Percentiles rank a stretch among this genome's conserved stretches.
phyloP scores from a whole-genome alignment of 2,888 invertebrate genomes.

The Steinernema scapterisci region DNA sequence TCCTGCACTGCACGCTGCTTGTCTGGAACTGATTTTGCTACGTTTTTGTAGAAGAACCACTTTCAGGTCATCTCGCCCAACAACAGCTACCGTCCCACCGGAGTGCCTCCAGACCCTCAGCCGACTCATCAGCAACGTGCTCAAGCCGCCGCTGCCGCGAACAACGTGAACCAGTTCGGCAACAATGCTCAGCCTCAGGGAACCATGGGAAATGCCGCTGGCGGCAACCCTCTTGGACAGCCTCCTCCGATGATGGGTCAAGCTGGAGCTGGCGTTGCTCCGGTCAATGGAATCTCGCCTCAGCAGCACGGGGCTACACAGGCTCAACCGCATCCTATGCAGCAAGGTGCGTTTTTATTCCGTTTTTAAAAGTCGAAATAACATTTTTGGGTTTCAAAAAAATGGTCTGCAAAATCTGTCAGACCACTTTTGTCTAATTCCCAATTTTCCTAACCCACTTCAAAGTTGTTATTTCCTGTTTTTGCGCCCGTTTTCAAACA shows the following conservation, averaged over 20 bases:
- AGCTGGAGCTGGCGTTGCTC: not conserved
- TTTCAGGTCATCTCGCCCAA: constrained; percentile 28
- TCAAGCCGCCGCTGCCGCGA: not conserved
- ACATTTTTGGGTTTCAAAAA: too few species aligned
- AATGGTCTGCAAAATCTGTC: too few species aligned
- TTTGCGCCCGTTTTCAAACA: too few species aligned
- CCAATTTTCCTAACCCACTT: too few species aligned
- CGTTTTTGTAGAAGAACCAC: not conserved
- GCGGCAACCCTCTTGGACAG: constrained; percentile 45
- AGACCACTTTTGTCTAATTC: too few species aligned
- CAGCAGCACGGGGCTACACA: not conserved
- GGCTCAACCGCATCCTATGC: not conserved
- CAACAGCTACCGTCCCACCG: constrained; percentile 11
- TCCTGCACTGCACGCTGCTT: too few species aligned
- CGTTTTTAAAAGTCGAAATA: not conserved
- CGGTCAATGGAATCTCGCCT: constrained; percentile 19
- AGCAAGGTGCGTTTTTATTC: not conserved
- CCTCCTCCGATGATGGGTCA: constrained; percentile 38
- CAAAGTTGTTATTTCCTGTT: too few species aligned
- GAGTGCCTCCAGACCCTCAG: constrained; percentile 50
- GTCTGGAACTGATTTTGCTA: not conserved
- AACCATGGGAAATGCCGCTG: constrained; percentile 8
- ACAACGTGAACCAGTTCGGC: not conserved
- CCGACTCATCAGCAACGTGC: constrained; percentile 50
- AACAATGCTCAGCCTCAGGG: not conserved